These are phyloP conservation scores for Sinohyriopsis cumingii DNA, from an alignment of 2,888 invertebrate species.

Conservation along the genomic window DNA sequence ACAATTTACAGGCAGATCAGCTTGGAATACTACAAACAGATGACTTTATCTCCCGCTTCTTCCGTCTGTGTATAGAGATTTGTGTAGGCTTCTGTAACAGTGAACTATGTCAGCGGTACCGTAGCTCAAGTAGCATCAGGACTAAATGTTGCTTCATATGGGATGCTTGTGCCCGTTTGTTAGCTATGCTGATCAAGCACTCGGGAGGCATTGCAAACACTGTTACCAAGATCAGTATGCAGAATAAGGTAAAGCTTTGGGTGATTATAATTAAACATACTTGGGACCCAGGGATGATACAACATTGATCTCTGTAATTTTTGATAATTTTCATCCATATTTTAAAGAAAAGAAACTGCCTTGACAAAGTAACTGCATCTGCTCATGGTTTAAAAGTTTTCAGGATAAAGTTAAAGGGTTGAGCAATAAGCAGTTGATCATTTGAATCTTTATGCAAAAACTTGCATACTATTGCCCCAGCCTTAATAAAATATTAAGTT, in stretches of 20 bases:
- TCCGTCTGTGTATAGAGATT: conserved; percentile 95
- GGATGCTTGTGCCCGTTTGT: conserved; percentile 94
- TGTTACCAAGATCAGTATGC: conserved; percentile 95
- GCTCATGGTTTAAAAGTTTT: too few relatives aligned
- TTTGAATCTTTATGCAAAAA: too few relatives aligned
- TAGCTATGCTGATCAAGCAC: conserved; percentile 91
- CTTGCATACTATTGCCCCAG: too few relatives aligned
- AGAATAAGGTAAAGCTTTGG: conserved; percentile 84
- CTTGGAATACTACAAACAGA: conserved; percentile 97
- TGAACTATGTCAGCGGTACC: conserved; percentile 81
- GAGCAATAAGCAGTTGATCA: too few relatives aligned
- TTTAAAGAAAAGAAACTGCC: too few relatives aligned
- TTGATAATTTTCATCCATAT: too few relatives aligned
- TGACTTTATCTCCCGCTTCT: conserved; percentile 96
- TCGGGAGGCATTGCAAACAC: conserved; percentile 80
- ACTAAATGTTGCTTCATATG: conserved; percentile 96
- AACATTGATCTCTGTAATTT: too few relatives aligned
- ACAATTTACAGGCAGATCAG: conserved; percentile 85
- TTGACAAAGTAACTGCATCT: too few relatives aligned
- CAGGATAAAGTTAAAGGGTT: too few relatives aligned
- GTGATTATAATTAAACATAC: too few relatives aligned
- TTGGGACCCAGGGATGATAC: too few relatives aligned
- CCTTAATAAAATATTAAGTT: too few relatives aligned
- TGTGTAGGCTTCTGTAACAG: conserved; percentile 96
- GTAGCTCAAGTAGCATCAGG: conserved; percentile 78